Evolutionary conservation across 1,140 invertebrate species (phyloP), one percentile per base, ranked within the genome.

Genomic region (Drosophila leontia): DNA sequence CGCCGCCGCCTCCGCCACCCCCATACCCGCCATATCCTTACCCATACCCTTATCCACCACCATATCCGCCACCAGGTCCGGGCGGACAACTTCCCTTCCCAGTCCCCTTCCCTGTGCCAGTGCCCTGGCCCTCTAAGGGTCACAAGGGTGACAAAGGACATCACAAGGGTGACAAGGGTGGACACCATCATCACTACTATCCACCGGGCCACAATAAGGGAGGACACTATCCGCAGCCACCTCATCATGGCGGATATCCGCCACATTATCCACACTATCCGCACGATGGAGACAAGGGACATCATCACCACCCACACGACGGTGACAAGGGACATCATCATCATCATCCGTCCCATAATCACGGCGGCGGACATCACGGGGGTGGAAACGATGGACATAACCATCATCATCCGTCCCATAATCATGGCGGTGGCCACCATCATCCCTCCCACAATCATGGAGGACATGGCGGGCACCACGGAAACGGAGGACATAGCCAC

Each of bases 111-210:
- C 77, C 77, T 11, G 56, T 78, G 12, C 75, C 75, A 17, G 65
- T 78, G 9, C 75, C 76, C 4, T 79, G 68, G 75, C 77, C 75
- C 0, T 51, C 74, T 32, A 72, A 78, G 15, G 76, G 79, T 9
- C 45, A 74, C 48, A 60, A 82, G 23, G 68, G 75, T 8, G 61
- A 64, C 39, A 57, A 82, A 3, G 74, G 74, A 29, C 44, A 78
- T 23, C 19, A 60, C 37, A 72, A 71, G 35, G 75, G 75, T 7
- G 53, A 77, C 47, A 76, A 77, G 48, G 75, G 74, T 8, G 71
- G 72, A 4, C 45, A 76, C n/a, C 69, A 72, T 17, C 53, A 72
- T 15, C 65, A 72, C 17, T 58, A 72, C 35, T 70, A 70, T 29
- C 67, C 67, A 7, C 67, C 67, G 3, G 56, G 56, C 12, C 64